Conservation (phyloP, 2,888 invertebrate genomes). For the Conus canariensis region DNA sequence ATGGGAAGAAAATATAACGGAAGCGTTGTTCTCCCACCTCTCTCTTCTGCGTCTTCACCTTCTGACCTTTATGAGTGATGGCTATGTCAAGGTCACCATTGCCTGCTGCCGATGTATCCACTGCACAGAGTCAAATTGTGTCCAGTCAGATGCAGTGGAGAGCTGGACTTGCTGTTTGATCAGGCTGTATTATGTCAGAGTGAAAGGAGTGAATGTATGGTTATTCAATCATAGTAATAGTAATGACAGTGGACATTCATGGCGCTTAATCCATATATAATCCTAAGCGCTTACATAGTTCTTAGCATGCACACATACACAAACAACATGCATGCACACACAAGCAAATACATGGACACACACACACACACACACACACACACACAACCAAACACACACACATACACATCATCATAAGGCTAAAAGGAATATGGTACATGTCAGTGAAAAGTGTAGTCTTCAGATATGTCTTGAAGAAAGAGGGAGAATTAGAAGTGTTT, state of each 20-base stretch:
- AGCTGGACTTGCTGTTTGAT: too few relatives aligned
- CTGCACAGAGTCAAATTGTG: constrained; percentile 80
- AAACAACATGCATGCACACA: neutral
- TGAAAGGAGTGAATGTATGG: too few relatives aligned
- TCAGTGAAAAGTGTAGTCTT: too few relatives aligned
- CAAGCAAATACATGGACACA: neutral
- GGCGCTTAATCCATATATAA: too few relatives aligned
- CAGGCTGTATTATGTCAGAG: too few relatives aligned
- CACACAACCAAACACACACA: neutral
- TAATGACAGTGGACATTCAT: too few relatives aligned
- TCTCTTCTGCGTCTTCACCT: constrained; percentile 89
- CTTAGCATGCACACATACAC: neutral
- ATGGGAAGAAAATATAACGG: constrained; percentile 92
- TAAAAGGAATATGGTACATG: neutral
- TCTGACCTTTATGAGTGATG: constrained; percentile 84
- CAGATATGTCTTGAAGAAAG: too few relatives aligned
- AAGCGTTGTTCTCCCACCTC: constrained; percentile 87
- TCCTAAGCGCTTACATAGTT: too few relatives aligned
- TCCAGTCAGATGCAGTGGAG: too few relatives aligned
- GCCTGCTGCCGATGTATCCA: constrained; percentile 98
- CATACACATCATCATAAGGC: neutral
- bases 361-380: neutral
- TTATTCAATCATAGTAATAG: too few relatives aligned
- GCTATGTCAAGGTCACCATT: constrained; percentile 93
- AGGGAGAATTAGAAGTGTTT: too few relatives aligned